Evolutionary conservation across 1,140 invertebrate species (phyloP).

Genomic region (Drosophila tristis): DNA sequence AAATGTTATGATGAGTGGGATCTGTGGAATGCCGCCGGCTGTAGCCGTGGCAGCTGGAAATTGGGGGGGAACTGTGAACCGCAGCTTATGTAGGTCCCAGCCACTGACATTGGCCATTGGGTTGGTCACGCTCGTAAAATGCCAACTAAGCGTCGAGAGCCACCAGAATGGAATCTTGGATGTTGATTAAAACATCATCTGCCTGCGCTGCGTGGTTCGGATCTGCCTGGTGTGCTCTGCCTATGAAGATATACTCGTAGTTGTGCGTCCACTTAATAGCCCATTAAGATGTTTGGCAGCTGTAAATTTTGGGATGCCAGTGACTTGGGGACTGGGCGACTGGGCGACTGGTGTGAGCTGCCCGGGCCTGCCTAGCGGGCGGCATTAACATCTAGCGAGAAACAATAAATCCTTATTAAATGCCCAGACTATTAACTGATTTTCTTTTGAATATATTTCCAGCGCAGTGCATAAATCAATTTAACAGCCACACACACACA

Average conservation of each 20-base stretch:
- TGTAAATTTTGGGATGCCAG: slow-evolving; percentile 52
- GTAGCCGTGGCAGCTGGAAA: slow-evolving; percentile 17
- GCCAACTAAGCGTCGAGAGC: slow-evolving; percentile 72
- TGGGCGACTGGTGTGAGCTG: not conserved
- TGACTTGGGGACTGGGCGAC: not conserved
- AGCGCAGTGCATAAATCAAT: slow-evolving; percentile 69
- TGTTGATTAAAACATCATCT: slow-evolving; percentile 74
- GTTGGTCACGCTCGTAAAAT: slow-evolving; percentile 74
- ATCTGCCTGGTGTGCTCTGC: not conserved
- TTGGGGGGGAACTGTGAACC: not conserved
- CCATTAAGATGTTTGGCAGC: slow-evolving; percentile 76
- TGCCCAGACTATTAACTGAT: slow-evolving; percentile 78
- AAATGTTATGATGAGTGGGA: slow-evolving; percentile 79
- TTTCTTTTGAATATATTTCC: slow-evolving; percentile 70
- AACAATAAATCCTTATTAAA: slow-evolving; percentile 82
- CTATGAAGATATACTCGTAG: slow-evolving; percentile 53
- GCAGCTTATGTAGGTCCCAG: slow-evolving; percentile 15
- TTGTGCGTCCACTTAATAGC: slow-evolving; percentile 71
- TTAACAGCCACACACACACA: slow-evolving; percentile 51
- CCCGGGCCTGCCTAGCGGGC: slow-evolving; percentile 36
- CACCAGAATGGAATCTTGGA: slow-evolving; percentile 39
- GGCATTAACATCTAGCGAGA: slow-evolving; percentile 65
- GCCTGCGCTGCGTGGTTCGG: not conserved
- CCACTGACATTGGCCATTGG: slow-evolving; percentile 7
- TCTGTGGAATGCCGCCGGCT: slow-evolving; percentile 78